Evolutionary conservation across 2,888 invertebrate species (phyloP).

Genomic region (Sminthurinus aureus): DNA sequence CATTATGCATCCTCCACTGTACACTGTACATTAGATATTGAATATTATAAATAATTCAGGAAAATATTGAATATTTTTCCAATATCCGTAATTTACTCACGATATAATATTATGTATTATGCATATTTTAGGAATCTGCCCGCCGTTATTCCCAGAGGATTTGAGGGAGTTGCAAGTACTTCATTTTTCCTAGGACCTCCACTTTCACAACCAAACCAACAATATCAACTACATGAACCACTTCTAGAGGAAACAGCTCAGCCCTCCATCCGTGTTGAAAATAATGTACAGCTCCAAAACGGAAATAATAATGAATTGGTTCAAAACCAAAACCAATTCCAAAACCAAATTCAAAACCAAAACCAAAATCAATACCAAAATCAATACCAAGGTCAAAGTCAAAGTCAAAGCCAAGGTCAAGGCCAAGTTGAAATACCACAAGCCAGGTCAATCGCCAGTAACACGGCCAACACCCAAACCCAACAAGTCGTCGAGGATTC

Average conservation of each 20-base stretch:
- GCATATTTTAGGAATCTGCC: conserved; percentile 46
- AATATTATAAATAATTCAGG: no score
- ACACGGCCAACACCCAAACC: no score
- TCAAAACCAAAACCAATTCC: conserved; percentile 19
- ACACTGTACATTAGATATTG: no score
- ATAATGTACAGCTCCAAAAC: not conserved
- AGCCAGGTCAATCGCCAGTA: not conserved
- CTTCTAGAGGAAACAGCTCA: not conserved
- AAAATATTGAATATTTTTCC: no score
- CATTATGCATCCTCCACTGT: no score
- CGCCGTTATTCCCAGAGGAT: conserved; percentile 57
- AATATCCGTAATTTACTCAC: not conserved
- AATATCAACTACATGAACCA: not conserved
- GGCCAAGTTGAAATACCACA: not conserved
- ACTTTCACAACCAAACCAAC: not conserved
- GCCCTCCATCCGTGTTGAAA: conserved; percentile 10
- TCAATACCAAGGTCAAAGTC: not conserved
- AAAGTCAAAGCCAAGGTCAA: not conserved
- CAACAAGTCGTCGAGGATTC: not conserved
- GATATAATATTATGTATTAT: no score
- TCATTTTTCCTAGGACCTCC: conserved; percentile 43
- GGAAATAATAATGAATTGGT: conserved; percentile 9
- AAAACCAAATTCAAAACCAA: not conserved
- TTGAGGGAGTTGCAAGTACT: conserved; percentile 50
- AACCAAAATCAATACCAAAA: not conserved